Conservation (phyloP, 2,888 invertebrate genomes). For the Caenorhabditis sinica region DNA sequence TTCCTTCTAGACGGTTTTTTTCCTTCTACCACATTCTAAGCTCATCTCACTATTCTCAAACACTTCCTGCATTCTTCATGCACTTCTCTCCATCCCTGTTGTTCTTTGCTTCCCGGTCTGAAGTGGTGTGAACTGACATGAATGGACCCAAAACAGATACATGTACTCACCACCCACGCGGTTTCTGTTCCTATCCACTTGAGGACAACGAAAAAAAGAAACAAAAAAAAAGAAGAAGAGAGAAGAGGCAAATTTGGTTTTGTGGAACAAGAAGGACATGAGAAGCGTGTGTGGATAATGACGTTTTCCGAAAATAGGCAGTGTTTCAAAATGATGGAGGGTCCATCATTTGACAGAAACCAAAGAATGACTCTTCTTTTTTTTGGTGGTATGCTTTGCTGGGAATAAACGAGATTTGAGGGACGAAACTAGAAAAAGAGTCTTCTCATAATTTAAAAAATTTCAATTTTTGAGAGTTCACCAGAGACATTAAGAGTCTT, state of each 20-base stretch:
- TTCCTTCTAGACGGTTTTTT: no score
- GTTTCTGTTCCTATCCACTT: conserved; percentile 14
- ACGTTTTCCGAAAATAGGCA: conserved; percentile 15
- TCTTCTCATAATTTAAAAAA: not conserved
- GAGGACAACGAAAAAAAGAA: not conserved
- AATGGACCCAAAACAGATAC: not conserved
- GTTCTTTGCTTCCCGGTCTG: not conserved
- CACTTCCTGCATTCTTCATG: no score
- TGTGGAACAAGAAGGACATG: conserved; percentile 1
- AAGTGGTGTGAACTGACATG: not conserved
- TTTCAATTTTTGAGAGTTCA: no score
- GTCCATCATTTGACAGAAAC: conserved; percentile 3
- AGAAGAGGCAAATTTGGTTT: conserved; percentile 22
- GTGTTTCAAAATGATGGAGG: conserved; percentile 6
- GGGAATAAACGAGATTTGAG: no score
- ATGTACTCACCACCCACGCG: conserved; percentile 15
- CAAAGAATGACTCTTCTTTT: not conserved
- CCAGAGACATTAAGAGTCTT: no score
- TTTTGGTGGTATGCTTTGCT: not conserved
- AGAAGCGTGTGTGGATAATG: conserved; percentile 4
- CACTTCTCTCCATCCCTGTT: no score
- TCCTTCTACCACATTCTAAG: no score
- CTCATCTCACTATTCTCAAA: no score
- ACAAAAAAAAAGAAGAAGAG: conserved; percentile 2
- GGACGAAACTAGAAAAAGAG: not conserved